phyloP scores from a whole-genome alignment of 2,888 invertebrate species.

The Chrysina gloriosa region DNA sequence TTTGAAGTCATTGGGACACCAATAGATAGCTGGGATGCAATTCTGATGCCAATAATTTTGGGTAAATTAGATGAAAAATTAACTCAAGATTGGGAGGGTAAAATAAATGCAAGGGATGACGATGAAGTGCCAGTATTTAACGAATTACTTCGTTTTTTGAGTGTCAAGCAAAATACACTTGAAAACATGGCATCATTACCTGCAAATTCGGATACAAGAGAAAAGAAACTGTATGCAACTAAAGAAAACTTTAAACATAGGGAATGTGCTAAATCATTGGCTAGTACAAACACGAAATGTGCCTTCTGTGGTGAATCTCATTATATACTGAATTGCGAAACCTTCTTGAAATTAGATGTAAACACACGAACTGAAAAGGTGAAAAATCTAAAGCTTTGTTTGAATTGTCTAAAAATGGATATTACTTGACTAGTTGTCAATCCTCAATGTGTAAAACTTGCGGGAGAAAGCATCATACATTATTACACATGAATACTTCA shows the following conservation, averaged over 20 bases:
- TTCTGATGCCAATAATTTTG: slow-evolving; percentile 40
- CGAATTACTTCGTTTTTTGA: neutral
- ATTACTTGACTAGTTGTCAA: slow-evolving; percentile 1
- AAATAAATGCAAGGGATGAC: neutral
- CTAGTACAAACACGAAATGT: slow-evolving; percentile 1
- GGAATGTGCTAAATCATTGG: neutral
- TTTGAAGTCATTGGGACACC: slow-evolving; percentile 40
- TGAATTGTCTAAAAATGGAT: slow-evolving; percentile 24
- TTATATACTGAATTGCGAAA: slow-evolving; percentile 14
- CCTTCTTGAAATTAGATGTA: neutral
- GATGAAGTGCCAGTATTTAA: neutral
- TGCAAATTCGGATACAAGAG: neutral
- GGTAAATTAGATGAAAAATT: slow-evolving; percentile 40
- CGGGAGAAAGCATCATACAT: slow-evolving; percentile 1
- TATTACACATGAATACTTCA: neutral
- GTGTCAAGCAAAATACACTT: neutral
- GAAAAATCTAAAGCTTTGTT: neutral
- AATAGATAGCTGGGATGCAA: slow-evolving; percentile 41
- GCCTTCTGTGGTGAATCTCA: slow-evolving; percentile 1
- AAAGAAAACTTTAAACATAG: neutral
- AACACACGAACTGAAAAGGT: neutral
- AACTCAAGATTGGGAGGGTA: slow-evolving; percentile 12
- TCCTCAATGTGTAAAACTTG: slow-evolving; percentile 6
- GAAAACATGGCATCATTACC: neutral
- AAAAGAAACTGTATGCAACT: neutral